Base-by-base conservation (phyloP, 1,140 invertebrate genomes). In the Dermatophagoides farinae region DNA sequence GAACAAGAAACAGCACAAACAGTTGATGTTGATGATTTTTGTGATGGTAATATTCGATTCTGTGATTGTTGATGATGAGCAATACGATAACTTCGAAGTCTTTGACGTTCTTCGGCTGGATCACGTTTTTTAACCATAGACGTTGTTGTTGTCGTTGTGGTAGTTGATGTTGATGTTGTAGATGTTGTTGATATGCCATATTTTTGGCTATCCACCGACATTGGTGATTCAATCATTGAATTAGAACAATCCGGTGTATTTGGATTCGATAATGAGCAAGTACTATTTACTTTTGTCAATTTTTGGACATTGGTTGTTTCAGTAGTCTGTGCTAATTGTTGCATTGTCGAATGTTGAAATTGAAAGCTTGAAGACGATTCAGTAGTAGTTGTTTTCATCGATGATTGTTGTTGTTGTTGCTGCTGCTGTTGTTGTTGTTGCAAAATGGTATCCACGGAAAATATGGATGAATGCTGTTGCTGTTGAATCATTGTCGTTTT, bases 61-160 rank as follows among this genome's bases (percentile, higher is more conserved):
- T 61, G 58, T 23, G 60, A 46, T 11, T 25, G 38, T 31, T 31
- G 31, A 23, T 55, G 53, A 60, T 64, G 59, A 46, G 62, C 60
- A 23, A 64, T 61, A 18, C 62, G 59, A 53, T 64, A 64, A 46
- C 43, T 62, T 2, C 62, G 59, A 11, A 64, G 53, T 20, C 62
- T 1, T 41, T 64, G 62, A 23, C 62, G 14, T 47, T 64, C 62
- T 44, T 63, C 62, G 8, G 57, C 62, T 16, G 62, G 54, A 58
- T 55, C 47, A 40, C 62, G 41, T 14, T 46, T 47, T 39, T 57
- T 61, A 6, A 25, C 11, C 6, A 11, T 60, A 39, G 18, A 1
- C 38, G 50, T 25, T 44, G 14, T 55, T 38, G 31, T 2, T 2
- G 31, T 31, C 31, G 31, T 31, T 31, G n/a, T n/a, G n/a, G n/a